These are phyloP conservation scores for Melanotaenia boesemani DNA, from an alignment of 2,797 vertebrate genomes.

Conservation along the genomic window DNA sequence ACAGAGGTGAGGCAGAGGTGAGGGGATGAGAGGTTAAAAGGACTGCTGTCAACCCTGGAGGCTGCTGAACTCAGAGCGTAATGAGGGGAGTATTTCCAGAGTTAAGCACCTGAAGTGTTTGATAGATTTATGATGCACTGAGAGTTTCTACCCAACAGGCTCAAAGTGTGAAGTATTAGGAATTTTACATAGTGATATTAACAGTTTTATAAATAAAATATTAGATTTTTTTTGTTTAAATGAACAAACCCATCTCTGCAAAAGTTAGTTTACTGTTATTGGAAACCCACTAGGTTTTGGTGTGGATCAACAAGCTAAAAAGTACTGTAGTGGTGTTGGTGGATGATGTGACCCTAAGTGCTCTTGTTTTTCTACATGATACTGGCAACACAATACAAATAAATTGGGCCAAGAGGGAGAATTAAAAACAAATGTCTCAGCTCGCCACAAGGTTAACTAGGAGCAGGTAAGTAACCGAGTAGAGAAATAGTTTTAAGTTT, in stretches of 20 bases:
- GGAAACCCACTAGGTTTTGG: background rate
- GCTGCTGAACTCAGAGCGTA: conserved; percentile 14
- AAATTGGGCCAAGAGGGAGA: too few relatives aligned
- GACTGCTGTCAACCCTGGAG: conserved; percentile 14
- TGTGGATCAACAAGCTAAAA: background rate
- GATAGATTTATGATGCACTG: conserved; percentile 23
- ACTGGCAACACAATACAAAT: too few relatives aligned
- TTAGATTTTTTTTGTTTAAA: too few relatives aligned
- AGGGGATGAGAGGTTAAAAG: conserved; percentile 31
- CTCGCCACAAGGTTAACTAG: too few relatives aligned
- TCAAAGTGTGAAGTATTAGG: background rate
- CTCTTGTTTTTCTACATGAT: too few relatives aligned
- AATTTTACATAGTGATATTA: background rate
- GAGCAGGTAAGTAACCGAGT: too few relatives aligned
- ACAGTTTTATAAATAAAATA: background rate
- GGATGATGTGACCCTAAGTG: background rate
- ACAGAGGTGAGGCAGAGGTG: conserved; percentile 45
- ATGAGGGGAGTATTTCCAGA: background rate
- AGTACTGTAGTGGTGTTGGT: background rate
- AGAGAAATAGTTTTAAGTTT: too few relatives aligned
- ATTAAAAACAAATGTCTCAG: too few relatives aligned
- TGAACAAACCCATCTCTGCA: too few relatives aligned
- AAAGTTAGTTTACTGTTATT: too few relatives aligned
- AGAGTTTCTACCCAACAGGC: conserved; percentile 6
- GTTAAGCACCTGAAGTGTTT: conserved; percentile 17